phyloP scores from a whole-genome alignment of 1,140 invertebrate genomes.

The Littorina saxatilis region DNA sequence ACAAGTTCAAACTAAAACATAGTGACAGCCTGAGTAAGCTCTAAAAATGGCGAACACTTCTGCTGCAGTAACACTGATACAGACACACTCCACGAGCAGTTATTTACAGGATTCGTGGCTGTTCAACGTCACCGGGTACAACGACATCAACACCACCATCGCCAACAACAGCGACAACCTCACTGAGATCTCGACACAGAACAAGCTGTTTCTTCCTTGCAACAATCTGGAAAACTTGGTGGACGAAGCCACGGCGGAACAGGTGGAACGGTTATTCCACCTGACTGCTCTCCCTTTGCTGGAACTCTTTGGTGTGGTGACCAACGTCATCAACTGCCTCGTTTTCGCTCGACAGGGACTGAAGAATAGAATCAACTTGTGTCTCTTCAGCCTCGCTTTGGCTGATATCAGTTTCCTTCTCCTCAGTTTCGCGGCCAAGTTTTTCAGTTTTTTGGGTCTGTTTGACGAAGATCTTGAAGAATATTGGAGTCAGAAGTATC shows the following conservation, averaged over 20 bases:
- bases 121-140: too few relatives aligned
- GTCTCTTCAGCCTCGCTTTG: conserved; percentile 20
- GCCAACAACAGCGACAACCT: background rate
- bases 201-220: background rate
- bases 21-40: too few relatives aligned
- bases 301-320: conserved; percentile 17
- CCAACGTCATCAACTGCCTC: conserved; percentile 26
- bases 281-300: background rate
- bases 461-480: conserved; percentile 5
- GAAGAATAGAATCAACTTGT: conserved; percentile 19
- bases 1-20: too few relatives aligned
- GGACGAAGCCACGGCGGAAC: background rate
- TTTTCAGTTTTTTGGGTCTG: conserved; percentile 21
- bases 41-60: too few relatives aligned
- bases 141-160: background rate
- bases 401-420: conserved; percentile 13
- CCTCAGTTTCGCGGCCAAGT: conserved; percentile 7
- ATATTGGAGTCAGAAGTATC: conserved; percentile 25
- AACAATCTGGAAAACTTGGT: conserved; percentile 25
- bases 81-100: too few relatives aligned
- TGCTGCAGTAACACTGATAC: too few relatives aligned
- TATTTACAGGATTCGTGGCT: too few relatives aligned
- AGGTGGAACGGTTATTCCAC: background rate
- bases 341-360: conserved; percentile 23
- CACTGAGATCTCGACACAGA: background rate